Percentiles rank a stretch among this genome's conserved stretches.
phyloP scores from a whole-genome alignment of 2,888 invertebrate species.

The Patella pellucida region DNA sequence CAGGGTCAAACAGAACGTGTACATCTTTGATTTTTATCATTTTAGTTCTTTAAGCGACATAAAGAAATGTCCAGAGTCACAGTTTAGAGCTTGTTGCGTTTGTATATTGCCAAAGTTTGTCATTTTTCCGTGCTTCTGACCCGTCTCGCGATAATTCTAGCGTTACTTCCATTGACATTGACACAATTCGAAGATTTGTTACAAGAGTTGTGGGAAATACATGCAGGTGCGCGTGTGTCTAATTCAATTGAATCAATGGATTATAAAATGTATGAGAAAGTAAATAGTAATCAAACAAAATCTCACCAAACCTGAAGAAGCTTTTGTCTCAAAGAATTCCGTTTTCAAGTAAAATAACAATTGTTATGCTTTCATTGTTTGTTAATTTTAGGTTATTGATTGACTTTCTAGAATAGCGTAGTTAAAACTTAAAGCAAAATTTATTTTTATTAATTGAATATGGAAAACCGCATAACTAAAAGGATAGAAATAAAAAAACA shows the following conservation, averaged over 20 bases:
- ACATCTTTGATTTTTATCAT: not conserved
- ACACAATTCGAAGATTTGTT: not conserved
- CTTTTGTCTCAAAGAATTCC: no score
- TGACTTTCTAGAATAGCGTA: no score
- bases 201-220: constrained; percentile 2
- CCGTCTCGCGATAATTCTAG: not conserved
- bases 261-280: constrained; percentile 2
- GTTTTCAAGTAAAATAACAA: no score
- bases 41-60: not conserved
- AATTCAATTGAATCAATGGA: not conserved
- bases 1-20: constrained; percentile 3
- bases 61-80: no score
- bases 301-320: no score
- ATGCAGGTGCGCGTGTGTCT: not conserved
- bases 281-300: not conserved
- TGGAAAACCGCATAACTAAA: no score
- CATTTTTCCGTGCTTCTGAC: not conserved
- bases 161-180: not conserved
- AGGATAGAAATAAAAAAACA: no score
- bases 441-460: no score
- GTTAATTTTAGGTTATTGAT: no score
- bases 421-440: no score
- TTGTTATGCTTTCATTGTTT: no score
- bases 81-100: not conserved
- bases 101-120: not conserved